phyloP scores from a whole-genome alignment of 2,113 vertebrate species.

The Phainopepla nitens region DNA sequence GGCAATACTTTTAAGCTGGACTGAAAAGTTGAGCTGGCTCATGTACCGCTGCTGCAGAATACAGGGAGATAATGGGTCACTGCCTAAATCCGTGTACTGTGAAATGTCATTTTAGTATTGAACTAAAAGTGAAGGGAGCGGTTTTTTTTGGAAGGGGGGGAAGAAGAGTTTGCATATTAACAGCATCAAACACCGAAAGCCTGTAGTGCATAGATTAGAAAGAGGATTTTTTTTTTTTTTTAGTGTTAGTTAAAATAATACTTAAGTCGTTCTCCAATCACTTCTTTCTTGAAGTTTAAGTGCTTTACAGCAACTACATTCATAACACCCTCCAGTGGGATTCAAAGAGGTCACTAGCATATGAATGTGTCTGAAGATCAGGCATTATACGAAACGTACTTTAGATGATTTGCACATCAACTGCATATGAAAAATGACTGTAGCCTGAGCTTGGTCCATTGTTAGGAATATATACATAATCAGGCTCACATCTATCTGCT shows the following conservation, averaged over 20 bases:
- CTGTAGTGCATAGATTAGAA: neutral
- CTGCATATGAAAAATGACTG: neutral
- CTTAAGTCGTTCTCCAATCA: neutral
- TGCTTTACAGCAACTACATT: neutral
- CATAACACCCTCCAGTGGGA: neutral
- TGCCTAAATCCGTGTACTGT: conserved; percentile 64
- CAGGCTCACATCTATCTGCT: neutral
- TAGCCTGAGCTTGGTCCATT: neutral
- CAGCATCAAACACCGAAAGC: neutral
- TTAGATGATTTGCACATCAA: conserved; percentile 10
- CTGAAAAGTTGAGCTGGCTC: conserved; percentile 72
- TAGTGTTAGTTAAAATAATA: conserved; percentile 19
- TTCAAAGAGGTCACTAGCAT: conserved; percentile 7
- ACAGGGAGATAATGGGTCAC: conserved; percentile 66
- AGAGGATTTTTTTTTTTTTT: neutral
- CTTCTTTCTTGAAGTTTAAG: conserved; percentile 35
- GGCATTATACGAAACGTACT: neutral
- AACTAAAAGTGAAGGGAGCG: neutral
- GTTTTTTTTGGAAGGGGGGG: neutral
- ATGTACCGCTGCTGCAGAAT: conserved; percentile 60
- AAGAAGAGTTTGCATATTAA: neutral
- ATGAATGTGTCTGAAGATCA: neutral
- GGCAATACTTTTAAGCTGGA: conserved; percentile 74
- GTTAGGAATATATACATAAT: neutral
- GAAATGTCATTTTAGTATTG: conserved; percentile 66